phyloP scores from a whole-genome alignment of 2,113 vertebrate species.

The Chaetops frenatus region DNA sequence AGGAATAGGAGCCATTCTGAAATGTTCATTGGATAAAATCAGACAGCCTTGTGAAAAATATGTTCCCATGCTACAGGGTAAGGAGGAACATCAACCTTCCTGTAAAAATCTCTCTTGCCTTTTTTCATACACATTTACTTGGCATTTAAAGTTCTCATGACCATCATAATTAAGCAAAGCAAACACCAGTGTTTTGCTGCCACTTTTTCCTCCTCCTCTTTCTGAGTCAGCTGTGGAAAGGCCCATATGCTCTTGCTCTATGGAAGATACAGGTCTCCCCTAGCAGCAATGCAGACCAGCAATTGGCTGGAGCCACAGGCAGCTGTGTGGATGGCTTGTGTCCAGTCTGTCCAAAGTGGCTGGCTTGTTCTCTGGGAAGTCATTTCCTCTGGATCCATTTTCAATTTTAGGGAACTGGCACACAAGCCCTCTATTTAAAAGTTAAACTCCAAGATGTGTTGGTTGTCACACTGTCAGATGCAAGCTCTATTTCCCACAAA shows the following conservation, averaged over 20 bases:
- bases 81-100: neutral
- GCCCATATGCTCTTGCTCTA: neutral
- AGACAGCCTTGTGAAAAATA: neutral
- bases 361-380: slow-evolving; percentile 16
- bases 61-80: neutral
- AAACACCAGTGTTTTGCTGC: neutral
- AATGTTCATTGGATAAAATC: neutral
- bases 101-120: neutral
- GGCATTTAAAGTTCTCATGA: neutral
- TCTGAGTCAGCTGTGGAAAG: neutral
- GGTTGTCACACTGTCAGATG: neutral
- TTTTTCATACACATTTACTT: neutral
- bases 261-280: neutral
- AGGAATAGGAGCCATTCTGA: neutral
- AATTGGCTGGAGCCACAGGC: neutral
- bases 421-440: slow-evolving; percentile 20
- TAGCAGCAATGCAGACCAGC: neutral
- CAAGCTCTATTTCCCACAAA: neutral
- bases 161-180: neutral
- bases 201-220: neutral
- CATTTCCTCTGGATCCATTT: slow-evolving; percentile 27
- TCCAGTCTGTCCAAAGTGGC: slow-evolving; percentile 23
- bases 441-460: neutral
- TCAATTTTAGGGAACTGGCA: slow-evolving; percentile 18
- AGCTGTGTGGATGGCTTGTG: slow-evolving; percentile 30